A percentile compares a stretch with the other conserved stretches of the same genome.
These are phyloP conservation scores for Bubo scandiacus DNA, from an alignment of 2,113 vertebrate species.

Conservation along the genomic window DNA sequence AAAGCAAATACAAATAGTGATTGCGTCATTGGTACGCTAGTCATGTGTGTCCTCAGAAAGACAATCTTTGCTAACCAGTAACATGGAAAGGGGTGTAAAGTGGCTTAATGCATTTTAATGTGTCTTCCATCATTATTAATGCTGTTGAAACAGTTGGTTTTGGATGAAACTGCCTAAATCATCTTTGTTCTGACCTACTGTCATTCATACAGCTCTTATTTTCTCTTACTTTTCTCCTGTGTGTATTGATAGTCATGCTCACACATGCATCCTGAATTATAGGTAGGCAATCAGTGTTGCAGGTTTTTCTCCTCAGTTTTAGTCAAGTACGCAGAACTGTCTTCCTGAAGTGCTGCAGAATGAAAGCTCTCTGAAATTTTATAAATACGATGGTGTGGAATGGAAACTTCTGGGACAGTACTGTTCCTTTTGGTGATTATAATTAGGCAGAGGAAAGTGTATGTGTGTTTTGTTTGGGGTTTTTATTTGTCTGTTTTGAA, in stretches of 20 bases:
- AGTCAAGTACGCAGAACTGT: background rate
- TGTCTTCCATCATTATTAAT: background rate
- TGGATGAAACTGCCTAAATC: background rate
- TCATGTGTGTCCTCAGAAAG: background rate
- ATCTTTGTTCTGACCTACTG: background rate
- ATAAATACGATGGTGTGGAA: background rate
- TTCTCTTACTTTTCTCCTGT: background rate
- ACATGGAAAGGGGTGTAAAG: background rate
- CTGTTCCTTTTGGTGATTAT: background rate
- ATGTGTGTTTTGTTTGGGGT: background rate
- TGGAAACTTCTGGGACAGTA: background rate
- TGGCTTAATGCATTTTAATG: background rate
- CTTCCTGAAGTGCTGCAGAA: background rate
- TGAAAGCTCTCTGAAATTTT: background rate
- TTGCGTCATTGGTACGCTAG: background rate
- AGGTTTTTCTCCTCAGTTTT: background rate
- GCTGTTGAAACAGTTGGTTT: background rate
- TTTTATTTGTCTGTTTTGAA: background rate
- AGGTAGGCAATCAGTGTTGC: background rate
- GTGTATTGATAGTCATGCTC: background rate
- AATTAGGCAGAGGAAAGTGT: background rate
- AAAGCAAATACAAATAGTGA: rapidly evolving
- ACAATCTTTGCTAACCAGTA: background rate
- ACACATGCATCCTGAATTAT: background rate
- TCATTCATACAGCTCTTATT: background rate